Evolutionary conservation across 1,140 invertebrate species (phyloP).

Genomic region (Microplitis mediator): DNA sequence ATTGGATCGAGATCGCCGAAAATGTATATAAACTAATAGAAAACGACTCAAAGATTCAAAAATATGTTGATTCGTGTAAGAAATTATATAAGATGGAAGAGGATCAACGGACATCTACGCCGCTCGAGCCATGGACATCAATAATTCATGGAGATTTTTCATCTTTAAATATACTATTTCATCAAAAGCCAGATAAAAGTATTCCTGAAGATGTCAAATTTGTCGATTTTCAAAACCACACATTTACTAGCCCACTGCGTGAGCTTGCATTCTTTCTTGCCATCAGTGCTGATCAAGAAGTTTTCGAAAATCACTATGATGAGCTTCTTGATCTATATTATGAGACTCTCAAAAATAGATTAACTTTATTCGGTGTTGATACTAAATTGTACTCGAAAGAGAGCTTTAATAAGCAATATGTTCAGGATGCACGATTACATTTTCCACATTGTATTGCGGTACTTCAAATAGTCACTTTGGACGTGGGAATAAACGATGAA

Average conservation of each 20-base stretch:
- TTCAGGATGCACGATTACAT: constrained; percentile 37
- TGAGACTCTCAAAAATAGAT: constrained; percentile 54
- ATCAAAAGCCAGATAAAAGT: constrained; percentile 40
- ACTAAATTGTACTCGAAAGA: constrained; percentile 32
- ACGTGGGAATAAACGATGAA: constrained; percentile 32
- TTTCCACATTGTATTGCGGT: constrained; percentile 47
- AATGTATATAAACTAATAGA: constrained; percentile 42
- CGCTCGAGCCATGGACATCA: constrained; percentile 59
- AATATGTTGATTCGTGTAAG: constrained; percentile 38
- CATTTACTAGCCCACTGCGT: constrained; percentile 60
- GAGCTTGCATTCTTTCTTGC: constrained; percentile 68
- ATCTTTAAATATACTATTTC: constrained; percentile 69
- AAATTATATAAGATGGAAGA: constrained; percentile 31
- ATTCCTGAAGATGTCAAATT: constrained; percentile 63
- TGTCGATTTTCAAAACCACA: constrained; percentile 68
- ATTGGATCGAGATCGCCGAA: constrained; percentile 6
- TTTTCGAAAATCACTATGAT: constrained; percentile 57
- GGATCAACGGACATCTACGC: constrained; percentile 35
- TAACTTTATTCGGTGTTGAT: constrained; percentile 46
- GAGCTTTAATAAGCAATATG: constrained; percentile 38
- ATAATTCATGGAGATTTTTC: constrained; percentile 68
- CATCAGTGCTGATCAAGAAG: constrained; percentile 59
- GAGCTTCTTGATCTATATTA: constrained; percentile 64
- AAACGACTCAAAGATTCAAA: constrained; percentile 39
- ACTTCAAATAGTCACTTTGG: constrained; percentile 48